These are phyloP conservation scores for Leptopilina clavipes DNA, from an alignment of 1,140 invertebrate species.

Conservation along the genomic window DNA sequence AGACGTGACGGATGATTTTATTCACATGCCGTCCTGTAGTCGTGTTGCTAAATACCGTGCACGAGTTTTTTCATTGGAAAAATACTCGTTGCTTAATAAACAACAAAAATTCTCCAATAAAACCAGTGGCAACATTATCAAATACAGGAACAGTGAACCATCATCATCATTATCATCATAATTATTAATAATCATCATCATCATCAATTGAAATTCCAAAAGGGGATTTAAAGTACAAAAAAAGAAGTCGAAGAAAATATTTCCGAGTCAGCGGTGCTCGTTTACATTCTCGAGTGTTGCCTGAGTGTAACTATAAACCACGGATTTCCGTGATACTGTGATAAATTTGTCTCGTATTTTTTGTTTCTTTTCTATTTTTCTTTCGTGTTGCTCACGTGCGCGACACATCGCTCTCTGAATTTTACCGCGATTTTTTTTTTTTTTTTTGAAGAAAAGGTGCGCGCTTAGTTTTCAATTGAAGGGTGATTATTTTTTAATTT, in stretches of 20 bases:
- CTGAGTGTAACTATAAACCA: conserved; percentile 21
- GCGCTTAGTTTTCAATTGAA: background rate
- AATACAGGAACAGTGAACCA: background rate
- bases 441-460: conserved; percentile 9
- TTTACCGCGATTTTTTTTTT: conserved; percentile 1
- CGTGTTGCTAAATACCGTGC: conserved; percentile 36
- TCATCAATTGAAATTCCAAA: background rate
- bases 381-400: conserved; percentile 11
- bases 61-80: conserved; percentile 25
- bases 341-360: conserved; percentile 11
- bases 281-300: conserved; percentile 23
- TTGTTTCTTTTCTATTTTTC: background rate
- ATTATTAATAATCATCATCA: too few species aligned
- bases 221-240: background rate
- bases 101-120: background rate
- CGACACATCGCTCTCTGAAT: background rate
- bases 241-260: conserved; percentile 8
- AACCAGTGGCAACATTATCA: background rate
- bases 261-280: conserved; percentile 32
- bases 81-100: conserved; percentile 9
- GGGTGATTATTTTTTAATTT: background rate
- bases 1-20: conserved; percentile 46
- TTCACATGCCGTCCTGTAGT: conserved; percentile 41
- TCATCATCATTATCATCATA: too few species aligned
- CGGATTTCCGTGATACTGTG: conserved; percentile 25